Evolutionary conservation across 1,140 invertebrate species (phyloP).

Genomic region (Monomorium pharaonis): DNA sequence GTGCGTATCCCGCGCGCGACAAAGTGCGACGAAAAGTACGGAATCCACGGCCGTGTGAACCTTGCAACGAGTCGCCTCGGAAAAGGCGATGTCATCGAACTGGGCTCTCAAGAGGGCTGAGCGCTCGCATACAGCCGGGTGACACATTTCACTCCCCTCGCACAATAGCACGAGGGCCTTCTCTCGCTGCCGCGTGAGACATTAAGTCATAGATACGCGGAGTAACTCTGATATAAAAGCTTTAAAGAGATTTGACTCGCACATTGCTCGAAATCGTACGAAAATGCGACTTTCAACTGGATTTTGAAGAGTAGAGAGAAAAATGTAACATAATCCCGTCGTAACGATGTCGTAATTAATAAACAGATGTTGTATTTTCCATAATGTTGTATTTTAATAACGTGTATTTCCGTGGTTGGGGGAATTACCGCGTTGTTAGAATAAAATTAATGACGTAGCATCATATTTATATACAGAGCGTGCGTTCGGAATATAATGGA

Average conservation of each 20-base stretch:
- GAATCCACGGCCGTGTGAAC: slow-evolving; percentile 67
- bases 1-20: slow-evolving; percentile 75
- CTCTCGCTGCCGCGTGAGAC: slow-evolving; percentile 49
- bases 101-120: slow-evolving; percentile 37
- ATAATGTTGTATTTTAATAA: slow-evolving; percentile 23
- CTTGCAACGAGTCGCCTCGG: slow-evolving; percentile 59
- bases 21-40: slow-evolving; percentile 58
- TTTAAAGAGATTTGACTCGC: slow-evolving; percentile 13
- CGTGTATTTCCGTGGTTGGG: background rate
- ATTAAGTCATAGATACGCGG: slow-evolving; percentile 65
- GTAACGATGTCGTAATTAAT: background rate
- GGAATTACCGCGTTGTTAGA: slow-evolving; percentile 24
- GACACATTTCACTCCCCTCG: slow-evolving; percentile 50
- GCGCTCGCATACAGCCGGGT: slow-evolving; percentile 7
- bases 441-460: slow-evolving; percentile 27
- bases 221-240: slow-evolving; percentile 54
- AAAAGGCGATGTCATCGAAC: slow-evolving; percentile 67
- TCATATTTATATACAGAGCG: slow-evolving; percentile 9
- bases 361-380: background rate
- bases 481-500: slow-evolving; percentile 27
- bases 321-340: background rate
- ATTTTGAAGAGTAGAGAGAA: background rate
- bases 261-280: background rate
- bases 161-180: slow-evolving; percentile 19
- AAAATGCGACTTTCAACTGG: background rate